Conservation (phyloP, 2,797 vertebrate genomes). For the Anolis apletophallus region DNA sequence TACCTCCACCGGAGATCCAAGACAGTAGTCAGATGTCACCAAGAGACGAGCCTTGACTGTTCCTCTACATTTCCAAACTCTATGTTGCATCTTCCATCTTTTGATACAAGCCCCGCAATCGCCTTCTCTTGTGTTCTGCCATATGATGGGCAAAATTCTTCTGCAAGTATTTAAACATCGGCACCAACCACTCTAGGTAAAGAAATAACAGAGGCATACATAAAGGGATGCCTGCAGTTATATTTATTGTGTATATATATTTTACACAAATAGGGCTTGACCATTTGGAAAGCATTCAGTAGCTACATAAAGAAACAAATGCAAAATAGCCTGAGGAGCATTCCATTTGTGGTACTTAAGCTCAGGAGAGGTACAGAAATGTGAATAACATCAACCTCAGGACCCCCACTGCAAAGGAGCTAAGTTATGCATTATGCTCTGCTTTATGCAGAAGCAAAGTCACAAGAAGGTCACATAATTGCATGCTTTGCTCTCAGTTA, state of each 20-base stretch:
- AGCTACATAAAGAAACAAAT: slow-evolving; percentile 21
- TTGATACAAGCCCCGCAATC: slow-evolving; percentile 89
- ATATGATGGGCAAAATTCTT: slow-evolving; percentile 79
- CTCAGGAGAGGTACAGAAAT: slow-evolving; percentile 25
- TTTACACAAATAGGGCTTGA: slow-evolving; percentile 27
- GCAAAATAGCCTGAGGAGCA: slow-evolving; percentile 60
- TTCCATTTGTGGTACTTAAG: slow-evolving; percentile 56
- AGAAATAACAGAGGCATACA: slow-evolving; percentile 27
- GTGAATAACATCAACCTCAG: neutral
- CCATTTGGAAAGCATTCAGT: slow-evolving; percentile 37
- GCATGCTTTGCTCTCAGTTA: neutral
- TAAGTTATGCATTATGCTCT: slow-evolving; percentile 36
- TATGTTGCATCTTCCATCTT: slow-evolving; percentile 95
- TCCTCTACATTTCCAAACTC: slow-evolving; percentile 92
- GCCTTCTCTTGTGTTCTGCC: slow-evolving; percentile 71
- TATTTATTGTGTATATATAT: too few relatives aligned
- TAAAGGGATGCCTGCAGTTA: neutral
- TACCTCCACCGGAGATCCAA: slow-evolving; percentile 84
- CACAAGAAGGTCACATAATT: slow-evolving; percentile 4
- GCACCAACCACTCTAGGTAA: slow-evolving; percentile 67
- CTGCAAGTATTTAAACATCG: slow-evolving; percentile 84
- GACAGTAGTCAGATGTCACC: slow-evolving; percentile 90
- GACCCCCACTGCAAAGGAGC: neutral
- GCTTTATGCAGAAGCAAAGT: neutral
- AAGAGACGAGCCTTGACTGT: slow-evolving; percentile 86